Evolutionary conservation across 2,113 vertebrate genomes (phyloP), one percentile per base, ranked within the genome.

Genomic region (Tenebrosternarchus preto): DNA sequence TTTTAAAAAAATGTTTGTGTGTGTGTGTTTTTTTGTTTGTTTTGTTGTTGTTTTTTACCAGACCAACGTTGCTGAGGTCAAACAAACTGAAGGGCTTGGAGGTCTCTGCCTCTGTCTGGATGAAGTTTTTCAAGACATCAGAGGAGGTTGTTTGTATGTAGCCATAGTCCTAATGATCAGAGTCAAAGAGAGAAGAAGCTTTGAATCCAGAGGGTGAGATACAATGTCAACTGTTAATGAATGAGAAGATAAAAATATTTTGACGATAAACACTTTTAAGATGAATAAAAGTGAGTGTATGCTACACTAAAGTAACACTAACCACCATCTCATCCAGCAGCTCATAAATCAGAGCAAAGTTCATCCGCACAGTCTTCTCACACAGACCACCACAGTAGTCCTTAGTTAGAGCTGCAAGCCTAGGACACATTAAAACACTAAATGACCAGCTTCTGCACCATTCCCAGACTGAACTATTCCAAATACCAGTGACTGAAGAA

Each of bases 291-390:
- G 12, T 60, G 43, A 56, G 63, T 60, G 57, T 0, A 29, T 7
- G 66, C 7, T 1, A 73, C 19, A 17, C n/a, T 3, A 17, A 24
- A 5, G 9, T 16, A 17, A 17, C 25, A 87, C 91, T 92, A 83
- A 96, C 96, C 94, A 97, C 79, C 20, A 95, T 91, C 88, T 97
- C 95, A 19, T 97, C 96, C 84, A 97, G 90, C 43, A 97, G 90
- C 82, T 97, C 96, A 4, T 96, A 96, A 80, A 96, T 93, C 9
- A 97, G 93, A 2, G 95, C 94, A 20, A 96, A 95, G 72, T 97
- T 97, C 73, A 93, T 90, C 75, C 94, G 90, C 53, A 97, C 85
- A 0, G 93, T 93, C 55, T 91, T 94, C 89, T 97, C 95, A 0
- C 90, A 90, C 56, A 97, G 85, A 25, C 90, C 84, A 36, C 96